Base-by-base conservation (phyloP, 2,888 invertebrate species). In the Philereme transversata region DNA sequence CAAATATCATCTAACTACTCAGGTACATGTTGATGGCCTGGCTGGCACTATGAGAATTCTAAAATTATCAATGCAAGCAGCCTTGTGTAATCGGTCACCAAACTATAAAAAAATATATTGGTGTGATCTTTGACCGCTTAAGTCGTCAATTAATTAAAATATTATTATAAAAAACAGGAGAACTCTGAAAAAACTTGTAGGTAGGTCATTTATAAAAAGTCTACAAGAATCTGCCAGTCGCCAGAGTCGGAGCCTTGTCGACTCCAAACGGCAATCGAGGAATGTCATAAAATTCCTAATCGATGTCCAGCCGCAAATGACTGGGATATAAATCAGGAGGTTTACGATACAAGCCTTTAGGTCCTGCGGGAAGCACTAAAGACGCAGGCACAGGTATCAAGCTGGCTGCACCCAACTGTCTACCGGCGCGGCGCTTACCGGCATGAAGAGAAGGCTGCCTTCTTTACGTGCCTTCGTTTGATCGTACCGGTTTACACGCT, bases 301-400 rank as follows among this genome's bases (percentile, higher is more conserved):
- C 76, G 74, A 72, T 75, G 78, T 76, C 74, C 74, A 71, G 74
- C 69, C 80, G 72, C 76, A 78, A 79, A 80, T 76, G 73, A 74
- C 71, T 72, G 53, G 55, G 65, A 61, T 64, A 78, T 87, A 86
- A 83, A 84, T 86, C 83, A 82, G 69, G 71, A 53, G 72, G 75
- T 86, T 87, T 86, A 88, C 79, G 82, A 82, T 71, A 66, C 71
- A 64, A 68, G 62, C 68, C 69, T 68, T 68, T 68, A 72, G 71
- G 70, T 78, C 76, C 75, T 71, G 60, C 63, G 70, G 72, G 75
- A 78, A 74, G 67, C 64, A 53, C 49, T 53, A 52, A 44, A 43
- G 36, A 9, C 43, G n/a, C 57, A 47, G 50, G 47, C 63, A 65
- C 6, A 7, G n/a, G 10, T 35, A 48, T 22, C 22, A 44, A 58